These are phyloP conservation scores for Chaenodraco wilsoni DNA, from an alignment of 2,797 vertebrate genomes.

Conservation along the genomic window DNA sequence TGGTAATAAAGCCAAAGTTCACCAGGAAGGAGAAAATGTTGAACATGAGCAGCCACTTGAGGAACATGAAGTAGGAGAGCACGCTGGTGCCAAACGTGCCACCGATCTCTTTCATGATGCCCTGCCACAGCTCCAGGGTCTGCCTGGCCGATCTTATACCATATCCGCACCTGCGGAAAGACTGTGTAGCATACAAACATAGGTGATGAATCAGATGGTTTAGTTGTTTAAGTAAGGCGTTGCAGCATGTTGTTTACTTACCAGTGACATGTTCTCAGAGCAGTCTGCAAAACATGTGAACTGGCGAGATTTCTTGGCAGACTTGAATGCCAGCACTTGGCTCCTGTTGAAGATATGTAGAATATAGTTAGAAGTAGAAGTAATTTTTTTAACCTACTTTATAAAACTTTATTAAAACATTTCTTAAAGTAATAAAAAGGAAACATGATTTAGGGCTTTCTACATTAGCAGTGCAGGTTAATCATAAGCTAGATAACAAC, in stretches of 20 bases:
- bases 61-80: conserved; percentile 92
- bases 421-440: too few relatives aligned
- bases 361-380: neutral
- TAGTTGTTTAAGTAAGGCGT: neutral
- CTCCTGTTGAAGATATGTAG: conserved; percentile 77
- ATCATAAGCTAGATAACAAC: too few relatives aligned
- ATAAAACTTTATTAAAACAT: too few relatives aligned
- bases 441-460: too few relatives aligned
- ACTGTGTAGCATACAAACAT: conserved; percentile 67
- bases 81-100: conserved; percentile 93
- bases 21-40: conserved; percentile 93
- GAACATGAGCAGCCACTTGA: conserved; percentile 94
- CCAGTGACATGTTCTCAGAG: conserved; percentile 81
- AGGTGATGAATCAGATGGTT: neutral
- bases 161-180: conserved; percentile 80
- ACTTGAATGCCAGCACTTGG: conserved; percentile 84
- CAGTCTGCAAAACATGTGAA: conserved; percentile 80
- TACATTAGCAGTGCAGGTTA: too few relatives aligned
- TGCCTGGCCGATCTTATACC: conserved; percentile 73
- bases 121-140: conserved; percentile 84
- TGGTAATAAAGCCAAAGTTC: conserved; percentile 93
- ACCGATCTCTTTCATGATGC: conserved; percentile 90
- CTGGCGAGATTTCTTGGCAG: conserved; percentile 32
- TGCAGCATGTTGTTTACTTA: conserved; percentile 71
- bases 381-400: too few relatives aligned